Base-by-base conservation (phyloP, 2,888 invertebrate genomes). In the Tricholauxania praeusta region DNA sequence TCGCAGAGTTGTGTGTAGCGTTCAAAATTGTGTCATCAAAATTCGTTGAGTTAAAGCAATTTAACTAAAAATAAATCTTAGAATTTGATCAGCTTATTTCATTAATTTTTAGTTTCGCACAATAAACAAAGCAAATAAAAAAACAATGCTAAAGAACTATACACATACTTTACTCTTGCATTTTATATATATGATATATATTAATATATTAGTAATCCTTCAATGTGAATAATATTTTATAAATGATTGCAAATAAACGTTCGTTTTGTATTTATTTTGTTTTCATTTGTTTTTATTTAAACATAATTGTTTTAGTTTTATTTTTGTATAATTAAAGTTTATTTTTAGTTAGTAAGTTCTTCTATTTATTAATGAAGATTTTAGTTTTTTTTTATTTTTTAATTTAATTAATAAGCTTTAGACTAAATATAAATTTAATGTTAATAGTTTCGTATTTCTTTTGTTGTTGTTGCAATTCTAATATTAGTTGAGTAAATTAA, bases 401-500 rank as follows among this genome's bases (percentile, higher is more conserved):
- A 19, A 55, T 39, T 39, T 39, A 39, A 39, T 39, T 39, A 39
- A 19, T 55, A 55, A 15, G 55, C 22, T 55, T 55, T 19, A 55
- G 17, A 17, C 17, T 55, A 22, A 66, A 52, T 59, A 59, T 69
- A 69, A 60, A 49, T 69, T 69, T 60, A 49, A 32, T 60, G 32
- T 69, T 51, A 59, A 51, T 62, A 60, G 60, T 69, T 69, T 22
- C 15, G 39, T 32, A n/a, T 28, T 5, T 49, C 39, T 49, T 28
- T 39, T 39, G 39, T 39, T 39, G 39, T 39, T 39, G 39, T 39
- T 39, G 39, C 39, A 39, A 39, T 57, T 57, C 10, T 60, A 39
- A 62, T 62, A 60, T 60, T 47, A 32, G 51, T 69, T 52, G 28
- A 60, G 59, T 68, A 59, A 69, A 49, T 47, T 51, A 49, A 69